A percentile compares a stretch with the other conserved stretches of the same genome.
Conservation (phyloP, 2,888 invertebrate genomes). For the Caradrina clavipalpis region DNA sequence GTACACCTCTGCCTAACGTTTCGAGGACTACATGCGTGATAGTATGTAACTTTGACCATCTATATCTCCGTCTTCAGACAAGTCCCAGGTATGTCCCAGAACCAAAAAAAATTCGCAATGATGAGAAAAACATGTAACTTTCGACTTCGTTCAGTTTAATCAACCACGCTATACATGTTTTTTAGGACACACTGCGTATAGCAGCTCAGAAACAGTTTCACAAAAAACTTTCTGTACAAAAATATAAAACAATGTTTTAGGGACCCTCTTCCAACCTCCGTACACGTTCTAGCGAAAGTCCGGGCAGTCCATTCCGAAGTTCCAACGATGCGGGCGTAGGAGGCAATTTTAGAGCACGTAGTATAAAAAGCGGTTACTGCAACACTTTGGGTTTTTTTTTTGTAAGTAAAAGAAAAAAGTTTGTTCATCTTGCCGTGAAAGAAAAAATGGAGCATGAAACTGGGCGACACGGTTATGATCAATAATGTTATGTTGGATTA, state of each 20-base stretch:
- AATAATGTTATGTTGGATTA: no score
- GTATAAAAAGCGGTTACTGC: constrained; percentile 24
- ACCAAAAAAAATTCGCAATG: no score
- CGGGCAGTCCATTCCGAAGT: constrained; percentile 47
- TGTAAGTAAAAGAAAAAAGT: constrained; percentile 40
- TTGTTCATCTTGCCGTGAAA: background rate
- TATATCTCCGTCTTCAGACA: no score
- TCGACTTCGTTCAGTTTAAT: no score
- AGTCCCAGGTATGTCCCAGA: no score
- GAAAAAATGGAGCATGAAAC: background rate
- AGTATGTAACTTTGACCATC: no score
- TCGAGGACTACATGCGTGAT: no score
- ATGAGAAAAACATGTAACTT: no score
- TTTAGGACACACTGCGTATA: no score
- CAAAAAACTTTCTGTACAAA: background rate
- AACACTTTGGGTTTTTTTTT: constrained; percentile 32
- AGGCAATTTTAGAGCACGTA: constrained; percentile 29
- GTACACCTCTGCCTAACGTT: no score
- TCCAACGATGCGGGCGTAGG: constrained; percentile 35
- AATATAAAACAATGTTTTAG: constrained; percentile 2
- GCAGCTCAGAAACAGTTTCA: background rate
- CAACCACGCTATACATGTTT: background rate
- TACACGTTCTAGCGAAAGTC: constrained; percentile 30
- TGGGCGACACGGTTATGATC: constrained; percentile 10
- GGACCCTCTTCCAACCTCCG: constrained; percentile 8